Base-by-base conservation (phyloP, 2,888 invertebrate species). In the Cyclophora punctaria region DNA sequence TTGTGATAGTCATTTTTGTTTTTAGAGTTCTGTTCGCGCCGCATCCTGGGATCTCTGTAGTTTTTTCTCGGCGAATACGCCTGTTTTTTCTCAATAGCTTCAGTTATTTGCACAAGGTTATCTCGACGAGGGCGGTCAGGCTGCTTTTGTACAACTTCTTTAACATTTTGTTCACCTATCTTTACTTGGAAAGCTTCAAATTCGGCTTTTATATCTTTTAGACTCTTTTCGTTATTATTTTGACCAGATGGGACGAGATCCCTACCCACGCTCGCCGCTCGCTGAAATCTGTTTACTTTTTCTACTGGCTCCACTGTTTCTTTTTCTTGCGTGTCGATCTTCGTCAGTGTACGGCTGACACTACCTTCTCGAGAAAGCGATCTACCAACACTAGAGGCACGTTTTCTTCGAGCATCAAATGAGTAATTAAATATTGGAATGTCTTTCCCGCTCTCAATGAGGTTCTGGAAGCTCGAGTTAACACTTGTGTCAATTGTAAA, bases 401-500 rank as follows among this genome's bases (percentile, higher is more conserved):
- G 76, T 60, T 75, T 70, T 57, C 73, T 71, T 52, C 80, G 73
- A 46, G 57, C 56, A 67, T 83, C 73, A 56, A 78, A 77, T 50
- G 66, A 64, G 51, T 60, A 60, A 47, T 73, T 69, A 49, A 65
- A 60, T 6, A 62, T 53, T 59, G 69, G 60, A 44, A 69, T 63
- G 46, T 67, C 69, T 52, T 71, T 69, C 3, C 60, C 59, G 53
- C 52, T 62, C 44, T 64, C 60, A 34, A 76, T 47, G 37, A 67
- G 67, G 49, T 71, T 67, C 69, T 84, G 83, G 56, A 85, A 86
- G 37, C 83, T 81, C 47, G 71, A 66, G 48, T 75, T 79, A 6
- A 83, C 71, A 61, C 83, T 86, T 3, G 83, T 85, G 53, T 88
- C 80, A 58, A 86, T 87, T 20, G 65, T 72, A 56, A 86, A 82